Percentiles rank a stretch among this genome's conserved stretches.
These are phyloP conservation scores for Anhinga anhinga DNA, from an alignment of 2,113 vertebrate species.

Conservation along the genomic window DNA sequence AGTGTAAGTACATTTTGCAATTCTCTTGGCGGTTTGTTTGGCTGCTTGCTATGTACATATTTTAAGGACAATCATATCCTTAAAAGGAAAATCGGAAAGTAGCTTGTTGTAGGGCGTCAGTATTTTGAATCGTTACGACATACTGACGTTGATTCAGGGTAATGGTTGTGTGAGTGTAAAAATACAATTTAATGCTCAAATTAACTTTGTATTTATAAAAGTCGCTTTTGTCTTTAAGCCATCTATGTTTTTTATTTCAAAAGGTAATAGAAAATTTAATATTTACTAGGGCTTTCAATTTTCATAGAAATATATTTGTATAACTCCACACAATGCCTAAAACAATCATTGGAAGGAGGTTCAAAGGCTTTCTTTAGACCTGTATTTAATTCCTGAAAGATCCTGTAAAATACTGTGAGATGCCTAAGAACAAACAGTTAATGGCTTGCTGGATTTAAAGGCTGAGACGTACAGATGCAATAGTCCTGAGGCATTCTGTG, in stretches of 20 bases:
- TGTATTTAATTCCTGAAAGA: conserved; percentile 8
- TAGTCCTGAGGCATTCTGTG: conserved; percentile 40
- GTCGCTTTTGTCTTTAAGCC: background rate
- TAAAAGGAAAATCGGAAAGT: conserved; percentile 37
- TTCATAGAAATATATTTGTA: conserved; percentile 44
- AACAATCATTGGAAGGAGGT: conserved; percentile 16
- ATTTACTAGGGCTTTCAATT: conserved; percentile 32
- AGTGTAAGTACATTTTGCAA: background rate
- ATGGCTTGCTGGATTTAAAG: conserved; percentile 33
- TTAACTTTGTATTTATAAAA: conserved; percentile 29
- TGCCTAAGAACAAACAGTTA: background rate
- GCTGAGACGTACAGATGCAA: conserved; percentile 7
- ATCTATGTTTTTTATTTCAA: background rate
- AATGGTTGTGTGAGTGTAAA: background rate
- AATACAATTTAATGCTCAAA: background rate
- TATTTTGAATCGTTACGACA: background rate
- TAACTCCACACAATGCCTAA: conserved; percentile 32
- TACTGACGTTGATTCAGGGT: conserved; percentile 36
- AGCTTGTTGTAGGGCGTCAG: background rate
- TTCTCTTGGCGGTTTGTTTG: background rate
- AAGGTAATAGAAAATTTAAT: background rate
- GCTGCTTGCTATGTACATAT: conserved; percentile 47
- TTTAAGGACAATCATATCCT: conserved; percentile 70
- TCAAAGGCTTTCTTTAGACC: conserved; percentile 23
- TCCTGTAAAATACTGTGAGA: conserved; percentile 9